Base-by-base conservation (phyloP, 2,888 invertebrate species). In the Lycophotia porphyrea region DNA sequence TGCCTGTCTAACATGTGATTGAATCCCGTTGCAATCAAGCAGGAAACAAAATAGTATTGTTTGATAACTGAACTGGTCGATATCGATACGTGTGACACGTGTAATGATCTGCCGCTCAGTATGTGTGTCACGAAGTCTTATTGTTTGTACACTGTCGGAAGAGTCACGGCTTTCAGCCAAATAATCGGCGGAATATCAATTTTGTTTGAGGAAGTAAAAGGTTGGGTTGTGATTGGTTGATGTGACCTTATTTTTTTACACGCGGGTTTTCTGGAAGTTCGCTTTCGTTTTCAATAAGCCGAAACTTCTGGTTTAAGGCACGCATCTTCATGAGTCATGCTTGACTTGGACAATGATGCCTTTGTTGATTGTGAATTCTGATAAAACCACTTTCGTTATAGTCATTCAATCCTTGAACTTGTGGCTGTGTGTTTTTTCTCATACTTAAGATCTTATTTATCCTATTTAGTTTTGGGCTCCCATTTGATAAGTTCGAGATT, bases 1-100 rank as follows among this genome's bases (percentile, higher is more conserved):
- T 21, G 11, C 5, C 60, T 8, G 1, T 34, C 31, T 34, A 34
- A 34, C 71, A 78, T 49, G 66, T 61, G 68, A 71, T 63, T 49
- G 70, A 60, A 65, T 76, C 76, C 82, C 84, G 75, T 77, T 77
- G 71, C 47, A n/a, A 67, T 67, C 18, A 44, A 69, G 47, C 74
- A 82, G 86, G 82, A 78, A 75, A 74, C 55, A 31, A 27, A 61
- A 79, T 75, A 77, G 73, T 80, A 75, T 61, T 79, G 81, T 63
- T 44, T 74, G 71, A 70, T 82, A 78, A 78, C 69, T 72, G 77
- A 84, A 74, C 82, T 61, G 52, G 31, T 55, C 7, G 47, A 31
- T 24, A 72, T 55, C 7, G 47, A 31, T 24, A 72, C 84, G 82
- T 80, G 82, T 21, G 36, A 24, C 34, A 78, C 47, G 39, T 77